These are phyloP conservation scores for Eutolmus rufibarbis DNA, from an alignment of 2,888 invertebrate genomes.

Conservation along the genomic window DNA sequence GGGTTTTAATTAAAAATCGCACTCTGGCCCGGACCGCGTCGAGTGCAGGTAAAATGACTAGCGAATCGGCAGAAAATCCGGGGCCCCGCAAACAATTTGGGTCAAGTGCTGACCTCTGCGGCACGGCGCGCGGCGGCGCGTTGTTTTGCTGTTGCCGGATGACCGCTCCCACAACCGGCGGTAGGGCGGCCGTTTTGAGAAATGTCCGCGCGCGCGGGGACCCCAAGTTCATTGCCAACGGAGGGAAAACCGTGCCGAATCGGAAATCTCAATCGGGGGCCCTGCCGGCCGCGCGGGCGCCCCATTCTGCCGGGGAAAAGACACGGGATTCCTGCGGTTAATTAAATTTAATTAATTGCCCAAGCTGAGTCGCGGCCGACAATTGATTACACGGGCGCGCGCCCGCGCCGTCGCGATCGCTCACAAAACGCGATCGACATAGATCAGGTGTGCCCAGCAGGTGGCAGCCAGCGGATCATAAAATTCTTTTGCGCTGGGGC, in stretches of 20 bases:
- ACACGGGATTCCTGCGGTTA: slow-evolving; percentile 28
- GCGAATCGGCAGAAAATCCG: slow-evolving; percentile 1
- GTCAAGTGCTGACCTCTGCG: slow-evolving; percentile 9
- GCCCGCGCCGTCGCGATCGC: background rate
- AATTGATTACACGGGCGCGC: slow-evolving; percentile 30
- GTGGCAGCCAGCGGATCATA: slow-evolving; percentile 19
- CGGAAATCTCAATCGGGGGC: slow-evolving; percentile 10
- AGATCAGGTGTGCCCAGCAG: slow-evolving; percentile 36
- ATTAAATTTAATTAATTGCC: slow-evolving; percentile 40
- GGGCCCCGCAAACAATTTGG: background rate
- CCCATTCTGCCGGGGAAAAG: background rate
- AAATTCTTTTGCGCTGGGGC: background rate
- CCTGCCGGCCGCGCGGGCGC: background rate
- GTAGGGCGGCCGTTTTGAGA: background rate
- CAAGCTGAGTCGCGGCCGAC: slow-evolving; percentile 1
- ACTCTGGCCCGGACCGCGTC: background rate
- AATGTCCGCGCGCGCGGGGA: no score
- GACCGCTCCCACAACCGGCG: background rate
- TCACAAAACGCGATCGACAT: slow-evolving; percentile 23
- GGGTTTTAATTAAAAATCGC: slow-evolving; percentile 21
- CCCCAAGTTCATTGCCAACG: slow-evolving; percentile 28
- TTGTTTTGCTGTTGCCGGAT: background rate
- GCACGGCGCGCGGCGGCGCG: background rate
- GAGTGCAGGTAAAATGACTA: background rate
- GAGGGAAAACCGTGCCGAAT: slow-evolving; percentile 18